phyloP scores from a whole-genome alignment of 2,797 vertebrate genomes.

The Perdix hodgsoniae region DNA sequence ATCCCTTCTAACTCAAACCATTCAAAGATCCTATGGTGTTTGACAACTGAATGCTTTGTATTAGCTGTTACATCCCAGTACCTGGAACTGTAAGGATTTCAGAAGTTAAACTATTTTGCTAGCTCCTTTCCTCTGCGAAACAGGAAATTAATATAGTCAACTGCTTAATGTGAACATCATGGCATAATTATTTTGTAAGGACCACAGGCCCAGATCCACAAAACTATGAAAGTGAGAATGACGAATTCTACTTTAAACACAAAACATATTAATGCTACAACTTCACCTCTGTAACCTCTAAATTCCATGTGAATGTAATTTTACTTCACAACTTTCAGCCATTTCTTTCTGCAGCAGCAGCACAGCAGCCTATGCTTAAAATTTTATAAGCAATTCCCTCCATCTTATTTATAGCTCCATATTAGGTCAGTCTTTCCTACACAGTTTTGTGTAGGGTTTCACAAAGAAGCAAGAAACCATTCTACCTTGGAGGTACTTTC shows the following conservation, averaged over 20 bases:
- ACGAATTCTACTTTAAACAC: neutral
- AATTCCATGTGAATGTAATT: neutral
- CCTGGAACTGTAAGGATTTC: neutral
- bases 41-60: neutral
- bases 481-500: neutral
- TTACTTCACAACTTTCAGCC: neutral
- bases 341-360: neutral
- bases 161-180: neutral
- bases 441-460: neutral
- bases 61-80: neutral
- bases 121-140: neutral
- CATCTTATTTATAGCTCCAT: neutral
- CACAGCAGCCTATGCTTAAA: neutral
- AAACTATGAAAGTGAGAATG: neutral
- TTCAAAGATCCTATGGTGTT: neutral
- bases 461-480: neutral
- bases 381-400: neutral
- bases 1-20: no score
- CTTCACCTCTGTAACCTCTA: neutral
- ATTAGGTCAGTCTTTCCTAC: neutral
- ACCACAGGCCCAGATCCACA: neutral
- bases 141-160: neutral
- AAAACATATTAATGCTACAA: neutral
- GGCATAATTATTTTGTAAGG: neutral
- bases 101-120: neutral